A percentile compares a stretch with the other conserved stretches of the same genome.
Conservation (phyloP, 2,888 invertebrate genomes). For the Perizoma flavofasciatum region DNA sequence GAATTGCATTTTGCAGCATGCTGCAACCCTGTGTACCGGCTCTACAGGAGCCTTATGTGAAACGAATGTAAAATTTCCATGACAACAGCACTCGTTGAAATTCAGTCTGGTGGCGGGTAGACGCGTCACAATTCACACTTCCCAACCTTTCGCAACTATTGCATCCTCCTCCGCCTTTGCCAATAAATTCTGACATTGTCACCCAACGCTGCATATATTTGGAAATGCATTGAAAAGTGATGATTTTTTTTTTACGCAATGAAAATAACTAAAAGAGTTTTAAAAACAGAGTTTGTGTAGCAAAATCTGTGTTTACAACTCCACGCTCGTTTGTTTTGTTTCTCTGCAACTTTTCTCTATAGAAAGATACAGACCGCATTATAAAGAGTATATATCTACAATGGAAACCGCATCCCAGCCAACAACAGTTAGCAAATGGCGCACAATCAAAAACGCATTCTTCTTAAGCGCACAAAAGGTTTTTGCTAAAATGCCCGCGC, state of each 20-base stretch:
- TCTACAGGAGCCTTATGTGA: constrained; percentile 37
- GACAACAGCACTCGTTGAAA: constrained; percentile 55
- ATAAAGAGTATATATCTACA: constrained; percentile 1
- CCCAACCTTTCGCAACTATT: constrained; percentile 43
- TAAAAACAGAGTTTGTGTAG: too few species aligned
- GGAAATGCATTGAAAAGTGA: constrained; percentile 1
- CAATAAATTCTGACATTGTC: constrained; percentile 65
- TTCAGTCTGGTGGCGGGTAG: constrained; percentile 44
- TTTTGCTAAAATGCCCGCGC: constrained; percentile 32
- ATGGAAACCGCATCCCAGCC: constrained; percentile 21
- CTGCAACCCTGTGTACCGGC: not conserved
- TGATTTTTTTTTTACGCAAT: too few species aligned
- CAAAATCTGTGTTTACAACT: too few species aligned
- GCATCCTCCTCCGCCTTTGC: constrained; percentile 46
- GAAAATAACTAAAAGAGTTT: too few species aligned
- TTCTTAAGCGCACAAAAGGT: constrained; percentile 32
- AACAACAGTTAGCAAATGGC: constrained; percentile 25
- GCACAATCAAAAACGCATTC: constrained; percentile 37
- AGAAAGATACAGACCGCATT: not conserved
- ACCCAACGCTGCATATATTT: constrained; percentile 36
- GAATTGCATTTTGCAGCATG: constrained; percentile 4
- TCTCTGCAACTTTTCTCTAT: not conserved
- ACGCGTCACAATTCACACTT: constrained; percentile 52
- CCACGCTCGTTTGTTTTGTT: too few species aligned
- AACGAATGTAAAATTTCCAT: constrained; percentile 55